Evolutionary conservation across 2,888 invertebrate species (phyloP).

Genomic region (Parapristionchus giblindavisi): DNA sequence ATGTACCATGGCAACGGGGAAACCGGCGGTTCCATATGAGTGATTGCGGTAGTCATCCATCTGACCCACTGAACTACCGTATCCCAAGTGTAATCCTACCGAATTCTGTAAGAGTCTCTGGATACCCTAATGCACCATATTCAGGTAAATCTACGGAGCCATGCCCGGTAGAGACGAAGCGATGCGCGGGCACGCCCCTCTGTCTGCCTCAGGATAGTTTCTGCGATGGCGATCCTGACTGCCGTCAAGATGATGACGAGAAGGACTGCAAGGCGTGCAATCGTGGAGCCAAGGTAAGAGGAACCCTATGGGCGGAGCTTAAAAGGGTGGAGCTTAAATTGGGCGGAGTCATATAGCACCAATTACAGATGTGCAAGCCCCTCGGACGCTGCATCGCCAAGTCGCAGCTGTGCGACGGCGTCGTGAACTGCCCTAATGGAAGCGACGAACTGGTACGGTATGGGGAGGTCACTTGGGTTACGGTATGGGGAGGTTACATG

Average conservation of each 20-base stretch:
- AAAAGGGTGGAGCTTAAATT: too few relatives aligned
- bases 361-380: slow-evolving; percentile 29
- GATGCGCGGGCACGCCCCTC: slow-evolving; percentile 12
- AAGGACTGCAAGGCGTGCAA: slow-evolving; percentile 46
- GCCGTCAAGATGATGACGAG: slow-evolving; percentile 50
- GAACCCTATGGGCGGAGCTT: neutral
- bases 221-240: slow-evolving; percentile 53
- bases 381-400: slow-evolving; percentile 39
- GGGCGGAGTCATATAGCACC: too few relatives aligned
- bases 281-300: slow-evolving; percentile 45
- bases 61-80: slow-evolving; percentile 13
- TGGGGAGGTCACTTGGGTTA: too few relatives aligned
- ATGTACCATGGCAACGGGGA: slow-evolving; percentile 26
- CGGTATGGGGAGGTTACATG: too few relatives aligned
- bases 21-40: too few relatives aligned
- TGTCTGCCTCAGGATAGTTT: slow-evolving; percentile 44
- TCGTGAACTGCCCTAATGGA: slow-evolving; percentile 49
- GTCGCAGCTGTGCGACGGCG: slow-evolving; percentile 48
- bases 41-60: too few relatives aligned
- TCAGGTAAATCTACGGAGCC: neutral
- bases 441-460: too few relatives aligned
- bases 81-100: too few relatives aligned
- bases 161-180: slow-evolving; percentile 3
- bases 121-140: too few relatives aligned
- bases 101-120: too few relatives aligned